Evolutionary conservation across 2,888 invertebrate species (phyloP).

Genomic region (Pogonocherus hispidulus): DNA sequence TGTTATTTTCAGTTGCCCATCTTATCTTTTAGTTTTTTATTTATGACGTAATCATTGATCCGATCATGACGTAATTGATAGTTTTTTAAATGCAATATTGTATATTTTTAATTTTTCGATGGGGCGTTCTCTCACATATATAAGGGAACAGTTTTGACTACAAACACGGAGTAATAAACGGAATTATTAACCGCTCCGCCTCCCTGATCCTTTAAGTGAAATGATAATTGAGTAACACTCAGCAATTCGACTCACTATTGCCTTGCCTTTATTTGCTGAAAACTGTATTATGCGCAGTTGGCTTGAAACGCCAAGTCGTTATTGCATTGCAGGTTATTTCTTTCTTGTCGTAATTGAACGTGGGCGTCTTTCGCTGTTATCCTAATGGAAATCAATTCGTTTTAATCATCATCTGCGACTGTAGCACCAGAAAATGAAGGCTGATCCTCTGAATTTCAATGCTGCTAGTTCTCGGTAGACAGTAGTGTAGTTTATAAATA

Average conservation of each 20-base stretch:
- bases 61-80: too few species aligned
- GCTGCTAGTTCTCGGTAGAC: too few species aligned
- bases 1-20: too few species aligned
- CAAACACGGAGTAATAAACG: slow-evolving; percentile 1
- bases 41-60: too few species aligned
- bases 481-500: too few species aligned
- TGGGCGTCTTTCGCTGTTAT: slow-evolving; percentile 24
- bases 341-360: slow-evolving; percentile 25
- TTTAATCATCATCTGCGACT: slow-evolving; percentile 15
- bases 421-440: slow-evolving; percentile 13
- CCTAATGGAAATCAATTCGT: slow-evolving; percentile 35
- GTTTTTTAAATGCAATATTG: too few species aligned
- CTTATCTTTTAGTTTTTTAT: too few species aligned
- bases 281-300: slow-evolving; percentile 11
- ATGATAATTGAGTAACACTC: background rate
- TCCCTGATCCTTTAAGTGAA: too few species aligned
- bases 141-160: background rate
- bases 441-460: background rate
- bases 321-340: slow-evolving; percentile 12
- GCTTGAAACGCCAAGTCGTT: background rate
- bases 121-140: too few species aligned
- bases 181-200: background rate
- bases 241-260: background rate
- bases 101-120: too few species aligned
- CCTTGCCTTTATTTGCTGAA: background rate